Conservation (phyloP, 2,797 vertebrate species). For the Loriculus beryllinus region DNA sequence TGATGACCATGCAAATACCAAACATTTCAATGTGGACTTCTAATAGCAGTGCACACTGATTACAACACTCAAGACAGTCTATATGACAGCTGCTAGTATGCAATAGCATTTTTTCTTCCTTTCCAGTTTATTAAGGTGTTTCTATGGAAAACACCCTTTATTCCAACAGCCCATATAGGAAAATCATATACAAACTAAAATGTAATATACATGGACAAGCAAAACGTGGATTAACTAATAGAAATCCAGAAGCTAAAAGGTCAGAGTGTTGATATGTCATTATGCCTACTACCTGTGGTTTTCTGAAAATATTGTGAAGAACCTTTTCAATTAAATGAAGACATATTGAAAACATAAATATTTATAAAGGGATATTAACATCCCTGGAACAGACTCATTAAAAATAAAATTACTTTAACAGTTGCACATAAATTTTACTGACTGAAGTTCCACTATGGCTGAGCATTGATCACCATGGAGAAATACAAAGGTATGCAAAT, state of each 20-base stretch:
- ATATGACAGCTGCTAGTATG: not conserved
- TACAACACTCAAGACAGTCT: not conserved
- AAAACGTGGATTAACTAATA: conserved; percentile 66
- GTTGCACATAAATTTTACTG: conserved; percentile 61
- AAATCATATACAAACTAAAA: conserved; percentile 69
- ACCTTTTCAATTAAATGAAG: conserved; percentile 74
- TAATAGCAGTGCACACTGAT: not conserved
- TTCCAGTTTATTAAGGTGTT: conserved; percentile 52
- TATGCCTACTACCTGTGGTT: conserved; percentile 60
- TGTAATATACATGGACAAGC: conserved; percentile 59
- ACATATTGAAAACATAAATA: conserved; percentile 78
- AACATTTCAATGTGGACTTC: conserved; percentile 20
- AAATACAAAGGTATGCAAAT: conserved; percentile 43
- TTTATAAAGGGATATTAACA: conserved; percentile 74
- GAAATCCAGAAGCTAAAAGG: conserved; percentile 75
- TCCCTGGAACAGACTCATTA: conserved; percentile 65
- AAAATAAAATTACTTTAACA: conserved; percentile 60
- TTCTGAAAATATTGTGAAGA: conserved; percentile 72
- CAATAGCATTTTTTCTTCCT: conserved; percentile 15
- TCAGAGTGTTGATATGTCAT: conserved; percentile 71
- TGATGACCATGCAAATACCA: conserved; percentile 9
- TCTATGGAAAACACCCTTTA: conserved; percentile 6
- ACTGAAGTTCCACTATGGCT: not conserved
- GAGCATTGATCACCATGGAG: not conserved
- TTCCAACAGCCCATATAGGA: conserved; percentile 1